Conservation (phyloP, 2,797 vertebrate species). For the Tokudaia tokunoshimensis region DNA sequence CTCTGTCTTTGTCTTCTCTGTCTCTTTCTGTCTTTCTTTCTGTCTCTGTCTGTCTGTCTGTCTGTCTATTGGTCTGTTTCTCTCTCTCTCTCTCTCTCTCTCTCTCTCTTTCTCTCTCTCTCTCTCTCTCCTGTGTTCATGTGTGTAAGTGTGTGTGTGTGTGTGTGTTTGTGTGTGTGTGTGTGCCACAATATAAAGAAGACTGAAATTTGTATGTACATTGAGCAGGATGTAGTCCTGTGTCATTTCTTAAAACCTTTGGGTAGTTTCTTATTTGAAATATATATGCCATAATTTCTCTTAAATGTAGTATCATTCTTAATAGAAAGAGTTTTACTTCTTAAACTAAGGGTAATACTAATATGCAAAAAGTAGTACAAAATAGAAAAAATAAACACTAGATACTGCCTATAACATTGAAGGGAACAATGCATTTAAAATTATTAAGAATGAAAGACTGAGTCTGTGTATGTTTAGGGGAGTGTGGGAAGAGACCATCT, state of each 20-base stretch:
- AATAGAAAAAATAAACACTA: neutral
- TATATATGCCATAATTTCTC: neutral
- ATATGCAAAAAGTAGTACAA: neutral
- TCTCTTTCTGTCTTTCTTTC: too few relatives aligned
- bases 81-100: too few relatives aligned
- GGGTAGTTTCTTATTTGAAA: conserved; percentile 8
- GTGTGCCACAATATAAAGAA: too few relatives aligned
- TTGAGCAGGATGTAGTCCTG: too few relatives aligned
- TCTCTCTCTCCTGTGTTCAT: too few relatives aligned
- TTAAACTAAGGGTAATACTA: neutral
- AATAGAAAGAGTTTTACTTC: neutral
- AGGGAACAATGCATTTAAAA: neutral
- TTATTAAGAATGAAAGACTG: neutral
- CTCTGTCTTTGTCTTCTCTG: neutral
- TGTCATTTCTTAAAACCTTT: too few relatives aligned
- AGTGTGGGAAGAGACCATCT: neutral
- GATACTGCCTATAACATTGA: neutral
- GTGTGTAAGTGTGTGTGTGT: too few relatives aligned
- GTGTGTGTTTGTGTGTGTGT: too few relatives aligned
- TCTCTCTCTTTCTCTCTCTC: too few relatives aligned
- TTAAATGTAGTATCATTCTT: neutral
- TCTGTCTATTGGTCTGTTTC: too few relatives aligned
- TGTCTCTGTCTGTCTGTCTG: neutral
- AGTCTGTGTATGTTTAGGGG: neutral
- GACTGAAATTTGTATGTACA: too few relatives aligned